Conservation (phyloP, 2,797 vertebrate species). For the Passerculus sandwichensis region DNA sequence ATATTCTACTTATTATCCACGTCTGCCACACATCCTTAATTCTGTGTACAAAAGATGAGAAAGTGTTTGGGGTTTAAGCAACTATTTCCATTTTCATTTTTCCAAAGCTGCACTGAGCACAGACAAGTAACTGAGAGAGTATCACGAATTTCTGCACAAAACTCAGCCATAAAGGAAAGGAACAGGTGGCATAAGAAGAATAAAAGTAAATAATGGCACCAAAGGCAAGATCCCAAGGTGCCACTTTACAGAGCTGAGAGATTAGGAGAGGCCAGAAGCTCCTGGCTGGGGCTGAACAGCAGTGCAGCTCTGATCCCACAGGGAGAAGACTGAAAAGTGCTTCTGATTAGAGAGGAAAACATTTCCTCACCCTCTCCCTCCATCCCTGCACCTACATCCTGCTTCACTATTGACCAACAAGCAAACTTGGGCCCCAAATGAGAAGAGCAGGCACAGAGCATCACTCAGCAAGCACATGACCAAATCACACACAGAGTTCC, state of each 20-base stretch:
- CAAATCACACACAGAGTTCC: too few relatives aligned
- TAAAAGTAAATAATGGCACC: neutral
- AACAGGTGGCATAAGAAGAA: neutral
- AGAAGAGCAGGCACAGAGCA: neutral
- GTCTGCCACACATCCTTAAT: neutral
- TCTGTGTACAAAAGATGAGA: neutral
- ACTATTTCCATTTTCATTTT: rapidly evolving
- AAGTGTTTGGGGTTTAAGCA: neutral
- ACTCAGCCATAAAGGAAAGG: neutral
- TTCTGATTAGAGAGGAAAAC: neutral
- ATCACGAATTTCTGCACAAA: neutral
- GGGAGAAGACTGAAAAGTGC: rapidly evolving
- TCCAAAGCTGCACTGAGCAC: neutral
- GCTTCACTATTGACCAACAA: neutral
- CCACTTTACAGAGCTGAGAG: neutral
- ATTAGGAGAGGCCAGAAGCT: neutral
- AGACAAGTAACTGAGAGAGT: neutral
- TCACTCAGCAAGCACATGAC: neutral
- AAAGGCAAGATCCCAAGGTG: neutral
- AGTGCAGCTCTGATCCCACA: neutral
- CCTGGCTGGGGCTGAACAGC: too few relatives aligned
- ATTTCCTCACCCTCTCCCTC: neutral
- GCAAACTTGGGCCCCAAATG: neutral
- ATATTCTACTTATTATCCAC: neutral
- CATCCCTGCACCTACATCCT: neutral